Percentiles rank a stretch among this genome's conserved stretches.
Conservation (phyloP, 2,888 invertebrate genomes). For the Tolmerus cingulatus region DNA sequence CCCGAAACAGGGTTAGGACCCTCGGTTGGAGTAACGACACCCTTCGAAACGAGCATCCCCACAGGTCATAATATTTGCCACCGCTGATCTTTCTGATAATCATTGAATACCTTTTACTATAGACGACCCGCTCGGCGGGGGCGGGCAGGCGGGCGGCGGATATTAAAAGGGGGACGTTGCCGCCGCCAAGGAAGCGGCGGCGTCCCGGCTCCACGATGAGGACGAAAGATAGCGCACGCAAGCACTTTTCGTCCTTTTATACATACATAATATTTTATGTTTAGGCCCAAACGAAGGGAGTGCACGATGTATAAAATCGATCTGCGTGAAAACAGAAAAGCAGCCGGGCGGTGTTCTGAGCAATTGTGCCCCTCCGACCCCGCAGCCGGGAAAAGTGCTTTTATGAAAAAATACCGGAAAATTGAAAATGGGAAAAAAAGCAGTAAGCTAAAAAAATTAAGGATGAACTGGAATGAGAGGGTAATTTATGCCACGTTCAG, state of each 20-base stretch:
- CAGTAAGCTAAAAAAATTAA: slow-evolving; percentile 2
- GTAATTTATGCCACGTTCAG: not conserved
- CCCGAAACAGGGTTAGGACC: not conserved
- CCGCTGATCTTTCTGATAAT: slow-evolving; percentile 1
- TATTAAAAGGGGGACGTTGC: not conserved
- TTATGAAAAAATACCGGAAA: not conserved
- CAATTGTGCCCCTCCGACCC: not conserved
- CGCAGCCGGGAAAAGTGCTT: not conserved
- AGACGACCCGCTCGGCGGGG: not conserved
- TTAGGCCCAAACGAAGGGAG: not conserved
- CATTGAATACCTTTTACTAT: slow-evolving; percentile 19
- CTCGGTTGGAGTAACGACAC: not conserved
- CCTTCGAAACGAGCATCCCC: slow-evolving; percentile 14
- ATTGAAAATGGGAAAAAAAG: not conserved
- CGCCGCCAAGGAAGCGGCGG: not conserved
- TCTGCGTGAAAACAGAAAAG: not conserved
- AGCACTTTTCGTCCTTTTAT: not conserved
- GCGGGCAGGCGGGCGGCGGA: not conserved
- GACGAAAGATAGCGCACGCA: slow-evolving; percentile 28
- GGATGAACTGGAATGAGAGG: not conserved
- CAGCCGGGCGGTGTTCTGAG: not conserved
- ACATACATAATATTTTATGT: slow-evolving; percentile 1
- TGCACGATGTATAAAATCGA: slow-evolving; percentile 13
- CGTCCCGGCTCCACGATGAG: not conserved
- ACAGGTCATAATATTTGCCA: slow-evolving; percentile 28